Evolutionary conservation across 1,140 invertebrate genomes (phyloP), one percentile per base, ranked within the genome.

Genomic region (Parasteatoda tepidariorum): DNA sequence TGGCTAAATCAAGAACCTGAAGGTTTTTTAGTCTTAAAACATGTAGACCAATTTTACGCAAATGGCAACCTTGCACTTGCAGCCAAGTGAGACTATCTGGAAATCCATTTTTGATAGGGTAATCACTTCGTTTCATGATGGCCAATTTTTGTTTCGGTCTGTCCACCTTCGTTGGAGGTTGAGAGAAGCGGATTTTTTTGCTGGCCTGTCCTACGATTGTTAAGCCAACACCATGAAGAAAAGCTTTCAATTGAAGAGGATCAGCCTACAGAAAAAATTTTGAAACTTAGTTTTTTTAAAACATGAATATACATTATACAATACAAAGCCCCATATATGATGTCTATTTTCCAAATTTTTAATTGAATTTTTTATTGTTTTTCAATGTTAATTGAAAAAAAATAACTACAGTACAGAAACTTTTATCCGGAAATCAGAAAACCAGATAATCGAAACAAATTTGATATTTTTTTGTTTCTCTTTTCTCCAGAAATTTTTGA

Each of bases 191-290:
- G 22, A 83, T 74, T 59, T 33, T 24, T 28, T 67, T 67, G 13
- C 59, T 74, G 18, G 61, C 71, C 26, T 75, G 70, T 55, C 71
- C 71, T 38, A 74, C 70, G 30, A 83, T 67, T 13, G 81, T 67
- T 30, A 83, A 57, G 5, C 71, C 71, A 55, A 83, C 61, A 66
- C 59, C 70, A 67, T 83, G 81, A 7, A 83, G 31, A 33, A 83
- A 83, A 5, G 59, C 71, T 75, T 83, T 83, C 18, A 83, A 28
- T 59, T 83, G 81, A 24, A 83, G 33, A 18, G 81, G 70, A 83
- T 83, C 81, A 74, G 81, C 81, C 81, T 83, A 57, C 55, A 75
- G n/a, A 62, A 24, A 38, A 24, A 28, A 30, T n/a, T n/a, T 9
- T n/a, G n/a, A n/a, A n/a, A n/a, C n/a, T n/a, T n/a, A n/a, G n/a